A percentile compares a stretch with the other conserved stretches of the same genome.
phyloP scores from a whole-genome alignment of 2,888 invertebrate species.

The Eupithecia tripunctaria region DNA sequence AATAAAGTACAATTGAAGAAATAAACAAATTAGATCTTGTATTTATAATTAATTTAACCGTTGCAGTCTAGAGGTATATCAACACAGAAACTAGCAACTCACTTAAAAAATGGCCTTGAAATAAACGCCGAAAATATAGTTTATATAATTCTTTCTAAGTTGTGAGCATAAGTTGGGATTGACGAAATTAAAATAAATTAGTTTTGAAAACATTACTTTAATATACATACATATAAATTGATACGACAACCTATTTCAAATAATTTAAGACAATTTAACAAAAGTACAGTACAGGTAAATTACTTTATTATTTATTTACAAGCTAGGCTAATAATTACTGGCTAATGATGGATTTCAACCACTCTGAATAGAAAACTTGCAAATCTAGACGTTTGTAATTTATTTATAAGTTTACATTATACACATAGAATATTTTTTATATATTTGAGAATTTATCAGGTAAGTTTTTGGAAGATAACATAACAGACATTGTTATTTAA shows the following conservation, averaged over 20 bases:
- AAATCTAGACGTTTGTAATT: not conserved
- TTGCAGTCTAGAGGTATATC: too few relatives aligned
- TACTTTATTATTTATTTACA: conserved; percentile 59
- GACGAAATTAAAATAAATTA: conserved; percentile 49
- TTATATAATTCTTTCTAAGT: too few relatives aligned
- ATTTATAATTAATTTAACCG: too few relatives aligned
- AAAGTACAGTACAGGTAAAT: conserved; percentile 42
- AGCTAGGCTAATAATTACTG: conserved; percentile 47
- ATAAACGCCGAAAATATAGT: too few relatives aligned
- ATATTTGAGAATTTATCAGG: not conserved
- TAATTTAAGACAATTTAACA: conserved; percentile 43
- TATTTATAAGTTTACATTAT: not conserved
- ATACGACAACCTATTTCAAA: conserved; percentile 77
- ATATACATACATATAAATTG: conserved; percentile 78
- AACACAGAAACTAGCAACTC: too few relatives aligned
- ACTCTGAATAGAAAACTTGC: conserved; percentile 13
- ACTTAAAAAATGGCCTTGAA: too few relatives aligned
- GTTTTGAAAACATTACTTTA: conserved; percentile 71
- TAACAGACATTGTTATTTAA: conserved; percentile 1
- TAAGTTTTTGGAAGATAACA: not conserved
- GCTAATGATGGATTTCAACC: conserved; percentile 13
- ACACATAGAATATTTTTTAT: not conserved
- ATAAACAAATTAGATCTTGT: too few relatives aligned
- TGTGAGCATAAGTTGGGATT: too few relatives aligned
- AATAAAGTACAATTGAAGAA: too few relatives aligned